A percentile compares a stretch with the other conserved stretches of the same genome.
Conservation (phyloP, 1,140 invertebrate genomes). For the Aphelinus atriplicis region DNA sequence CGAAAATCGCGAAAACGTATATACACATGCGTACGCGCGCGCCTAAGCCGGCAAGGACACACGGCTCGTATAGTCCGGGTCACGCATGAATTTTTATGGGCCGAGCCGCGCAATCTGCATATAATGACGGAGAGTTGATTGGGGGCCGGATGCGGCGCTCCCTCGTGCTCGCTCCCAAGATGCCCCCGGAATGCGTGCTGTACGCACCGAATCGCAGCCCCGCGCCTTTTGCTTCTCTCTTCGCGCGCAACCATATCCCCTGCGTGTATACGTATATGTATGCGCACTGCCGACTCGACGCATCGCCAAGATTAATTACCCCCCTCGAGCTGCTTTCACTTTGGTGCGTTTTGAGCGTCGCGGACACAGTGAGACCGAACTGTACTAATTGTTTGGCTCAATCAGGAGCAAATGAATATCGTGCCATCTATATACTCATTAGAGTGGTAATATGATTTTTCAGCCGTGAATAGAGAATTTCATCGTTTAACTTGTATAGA, state of each 20-base stretch:
- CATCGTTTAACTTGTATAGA: too few species aligned
- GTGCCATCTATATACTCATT: too few species aligned
- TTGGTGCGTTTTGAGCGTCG: background rate
- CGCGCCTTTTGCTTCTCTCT: constrained; percentile 13
- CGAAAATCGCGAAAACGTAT: background rate
- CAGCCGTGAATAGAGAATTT: too few species aligned
- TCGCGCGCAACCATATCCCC: constrained; percentile 11
- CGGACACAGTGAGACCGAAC: too few species aligned
- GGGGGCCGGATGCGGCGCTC: constrained; percentile 54
- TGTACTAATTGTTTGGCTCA: too few species aligned
- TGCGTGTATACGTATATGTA: background rate
- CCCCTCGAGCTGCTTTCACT: background rate
- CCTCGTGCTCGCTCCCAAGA: constrained; percentile 25
- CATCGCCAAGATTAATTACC: constrained; percentile 21
- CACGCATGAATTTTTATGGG: constrained; percentile 52
- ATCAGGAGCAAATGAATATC: too few species aligned
- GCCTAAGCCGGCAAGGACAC: background rate
- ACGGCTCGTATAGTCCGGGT: background rate
- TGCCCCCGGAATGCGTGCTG: background rate
- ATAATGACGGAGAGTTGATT: constrained; percentile 54
- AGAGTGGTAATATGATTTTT: too few species aligned
- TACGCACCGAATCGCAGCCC: background rate
- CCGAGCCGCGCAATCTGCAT: constrained; percentile 49
- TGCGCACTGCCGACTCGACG: background rate
- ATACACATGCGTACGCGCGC: background rate